Conservation (phyloP, 2,113 vertebrate genomes). For the Pluvianellus socialis region DNA sequence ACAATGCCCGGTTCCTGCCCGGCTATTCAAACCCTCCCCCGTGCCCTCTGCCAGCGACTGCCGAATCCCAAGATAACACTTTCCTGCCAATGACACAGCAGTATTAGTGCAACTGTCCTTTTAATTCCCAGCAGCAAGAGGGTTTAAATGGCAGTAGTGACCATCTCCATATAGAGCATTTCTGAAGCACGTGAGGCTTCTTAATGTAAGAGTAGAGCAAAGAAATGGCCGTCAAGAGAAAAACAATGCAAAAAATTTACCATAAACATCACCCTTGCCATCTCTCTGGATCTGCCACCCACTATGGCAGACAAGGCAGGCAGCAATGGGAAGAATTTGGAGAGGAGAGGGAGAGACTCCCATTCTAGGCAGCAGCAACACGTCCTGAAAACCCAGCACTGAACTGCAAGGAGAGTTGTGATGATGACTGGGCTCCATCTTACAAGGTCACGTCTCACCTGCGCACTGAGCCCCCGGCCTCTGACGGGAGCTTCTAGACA, state of each 20-base stretch:
- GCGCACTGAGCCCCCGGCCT: rapidly evolving
- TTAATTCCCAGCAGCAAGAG: not conserved
- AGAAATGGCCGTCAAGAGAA: not conserved
- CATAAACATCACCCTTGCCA: not conserved
- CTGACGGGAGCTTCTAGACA: not conserved
- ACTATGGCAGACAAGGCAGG: not conserved
- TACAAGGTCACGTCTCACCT: rapidly evolving
- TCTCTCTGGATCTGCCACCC: not conserved
- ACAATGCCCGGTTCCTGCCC: not conserved
- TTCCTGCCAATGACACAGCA: not conserved
- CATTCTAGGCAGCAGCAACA: not conserved
- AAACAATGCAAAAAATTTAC: not conserved
- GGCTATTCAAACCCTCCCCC: not conserved
- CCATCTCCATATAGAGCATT: not conserved
- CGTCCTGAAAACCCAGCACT: rapidly evolving
- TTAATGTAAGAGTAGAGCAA: not conserved
- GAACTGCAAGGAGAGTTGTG: not conserved
- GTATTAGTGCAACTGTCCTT: not conserved
- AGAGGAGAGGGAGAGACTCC: not conserved
- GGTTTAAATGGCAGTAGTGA: not conserved
- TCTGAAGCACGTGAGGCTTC: not conserved
- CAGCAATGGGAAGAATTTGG: not conserved
- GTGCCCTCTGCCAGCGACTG: rapidly evolving
- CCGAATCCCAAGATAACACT: not conserved
- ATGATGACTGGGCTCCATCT: not conserved